Base-by-base conservation (phyloP, 1,140 invertebrate species). In the Pogonus chalceus region DNA sequence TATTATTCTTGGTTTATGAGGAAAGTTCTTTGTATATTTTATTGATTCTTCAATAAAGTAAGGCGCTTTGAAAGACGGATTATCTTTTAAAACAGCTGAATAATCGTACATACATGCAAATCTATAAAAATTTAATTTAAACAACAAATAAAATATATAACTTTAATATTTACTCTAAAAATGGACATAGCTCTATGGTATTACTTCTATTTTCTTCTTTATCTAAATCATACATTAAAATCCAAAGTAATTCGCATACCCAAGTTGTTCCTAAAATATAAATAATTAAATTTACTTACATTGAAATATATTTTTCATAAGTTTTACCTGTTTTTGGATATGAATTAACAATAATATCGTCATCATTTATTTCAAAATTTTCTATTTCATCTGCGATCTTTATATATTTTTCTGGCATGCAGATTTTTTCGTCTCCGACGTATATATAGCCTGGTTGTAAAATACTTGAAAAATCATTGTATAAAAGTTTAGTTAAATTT, bases 1-100 rank as follows among this genome's bases (percentile, higher is more conserved):
- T 23, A 88, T 78, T 57, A 82, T 86, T 50, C 88, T 73, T 1
- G 84, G 85, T 7, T 31, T 31, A 14, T 14, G 4, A 7, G 4
- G 4, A 31, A 7, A 31, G 14, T 31, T 31, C 26, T 31, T 31
- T 4, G 26, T 14, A 7, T 7, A 14, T 4, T 31, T 31, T 31
- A 31, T 31, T 7, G 26, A 31, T 7, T 31, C 26, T 4, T 14
- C 14, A 14, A 31, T 14, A 7, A 31, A 31, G 4, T 31, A 7
- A 7, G 26, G 26, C 14, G 26, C 4, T 31, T 4, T 31, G 14
- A 31, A 31, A 31, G 4, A 4, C 4, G 26, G 26, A 31, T 31
- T 4, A 31, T 4, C 14, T 14, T 31, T 31, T 7, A 14, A 31
- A 31, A 31, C 26, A 7, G 4, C 26, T 31, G 4, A 14, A 14